phyloP scores from a whole-genome alignment of 2,797 vertebrate species.

The Pseudochaenichthys georgianus region DNA sequence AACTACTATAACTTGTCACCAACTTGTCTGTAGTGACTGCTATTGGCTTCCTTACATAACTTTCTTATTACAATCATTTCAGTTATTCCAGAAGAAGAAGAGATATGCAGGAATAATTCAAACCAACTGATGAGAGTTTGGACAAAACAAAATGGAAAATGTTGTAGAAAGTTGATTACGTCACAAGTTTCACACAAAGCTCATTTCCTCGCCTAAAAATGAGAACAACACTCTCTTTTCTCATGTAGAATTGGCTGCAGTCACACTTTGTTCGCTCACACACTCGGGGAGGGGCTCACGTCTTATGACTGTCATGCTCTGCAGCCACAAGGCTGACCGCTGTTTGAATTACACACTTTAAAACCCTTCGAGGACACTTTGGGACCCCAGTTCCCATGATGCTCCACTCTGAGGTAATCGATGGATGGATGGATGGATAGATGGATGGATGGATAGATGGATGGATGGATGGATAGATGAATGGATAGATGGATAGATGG shows the following conservation, averaged over 20 bases:
- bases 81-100: too few relatives aligned
- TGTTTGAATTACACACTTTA: neutral
- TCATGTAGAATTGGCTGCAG: conserved; percentile 2
- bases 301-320: conserved; percentile 55
- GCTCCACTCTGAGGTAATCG: conserved; percentile 2
- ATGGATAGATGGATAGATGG: too few relatives aligned
- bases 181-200: neutral
- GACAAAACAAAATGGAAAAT: neutral
- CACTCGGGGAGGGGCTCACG: neutral
- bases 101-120: neutral
- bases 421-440: too few relatives aligned
- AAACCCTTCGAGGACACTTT: conserved; percentile 2
- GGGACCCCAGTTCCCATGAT: conserved; percentile 47
- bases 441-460: too few relatives aligned
- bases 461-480: too few relatives aligned
- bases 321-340: neutral
- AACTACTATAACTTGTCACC: too few relatives aligned
- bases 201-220: neutral
- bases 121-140: neutral
- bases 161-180: neutral
- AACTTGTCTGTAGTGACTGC: too few relatives aligned
- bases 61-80: too few relatives aligned
- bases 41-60: too few relatives aligned
- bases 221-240: neutral
- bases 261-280: conserved; percentile 2